Evolutionary conservation across 2,888 invertebrate genomes (phyloP).

Genomic region (Diadromus collaris): DNA sequence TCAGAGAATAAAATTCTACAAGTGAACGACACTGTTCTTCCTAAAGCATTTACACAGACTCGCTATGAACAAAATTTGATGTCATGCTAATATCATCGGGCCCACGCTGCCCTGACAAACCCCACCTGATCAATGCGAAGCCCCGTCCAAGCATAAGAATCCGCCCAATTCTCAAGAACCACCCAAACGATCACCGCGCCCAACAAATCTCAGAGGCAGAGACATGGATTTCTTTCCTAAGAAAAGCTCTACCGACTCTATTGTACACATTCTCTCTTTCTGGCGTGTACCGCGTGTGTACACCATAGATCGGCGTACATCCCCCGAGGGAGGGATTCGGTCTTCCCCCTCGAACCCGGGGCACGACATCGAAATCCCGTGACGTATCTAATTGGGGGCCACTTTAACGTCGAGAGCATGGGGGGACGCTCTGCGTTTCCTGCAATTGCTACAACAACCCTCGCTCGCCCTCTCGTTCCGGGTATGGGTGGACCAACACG

Average conservation of each 20-base stretch:
- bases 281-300: constrained; percentile 16
- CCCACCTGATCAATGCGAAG: constrained; percentile 1
- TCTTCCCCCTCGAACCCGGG: constrained; percentile 53
- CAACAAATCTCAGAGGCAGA: constrained; percentile 21
- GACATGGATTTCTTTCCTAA: constrained; percentile 55
- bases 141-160: constrained; percentile 45
- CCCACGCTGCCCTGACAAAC: not conserved
- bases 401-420: constrained; percentile 75
- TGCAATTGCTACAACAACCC: not conserved
- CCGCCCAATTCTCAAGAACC: constrained; percentile 29
- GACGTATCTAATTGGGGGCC: constrained; percentile 79
- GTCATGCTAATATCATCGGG: no score
- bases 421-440: constrained; percentile 38
- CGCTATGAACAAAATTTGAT: no score
- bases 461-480: constrained; percentile 23
- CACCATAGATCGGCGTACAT: constrained; percentile 35
- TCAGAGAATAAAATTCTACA: no score
- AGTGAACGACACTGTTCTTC: no score
- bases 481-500: constrained; percentile 46
- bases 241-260: constrained; percentile 46
- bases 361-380: constrained; percentile 78
- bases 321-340: constrained; percentile 73
- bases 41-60: no score
- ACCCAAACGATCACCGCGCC: constrained; percentile 51
- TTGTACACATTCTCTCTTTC: constrained; percentile 7